These are phyloP conservation scores for Tadarida brasiliensis DNA, from an alignment of 2,797 vertebrate genomes.

Conservation along the genomic window DNA sequence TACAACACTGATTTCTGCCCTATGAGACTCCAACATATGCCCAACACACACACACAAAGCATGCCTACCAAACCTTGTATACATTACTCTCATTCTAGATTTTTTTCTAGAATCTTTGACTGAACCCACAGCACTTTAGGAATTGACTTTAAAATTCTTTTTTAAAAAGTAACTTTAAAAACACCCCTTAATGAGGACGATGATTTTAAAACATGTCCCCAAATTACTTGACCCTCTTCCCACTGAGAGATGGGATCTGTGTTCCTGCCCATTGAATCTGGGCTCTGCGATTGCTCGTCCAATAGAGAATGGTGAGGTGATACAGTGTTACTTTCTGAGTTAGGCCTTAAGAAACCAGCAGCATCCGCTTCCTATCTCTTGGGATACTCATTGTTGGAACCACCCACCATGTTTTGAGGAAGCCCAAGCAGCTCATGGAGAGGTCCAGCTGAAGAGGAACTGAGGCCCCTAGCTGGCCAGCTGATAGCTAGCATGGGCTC, in stretches of 20 bases:
- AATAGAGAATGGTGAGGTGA: background rate
- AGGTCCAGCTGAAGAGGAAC: background rate
- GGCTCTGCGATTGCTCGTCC: background rate
- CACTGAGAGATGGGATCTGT: background rate
- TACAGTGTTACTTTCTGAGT: background rate
- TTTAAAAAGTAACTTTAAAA: background rate
- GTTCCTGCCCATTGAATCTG: background rate
- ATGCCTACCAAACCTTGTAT: background rate
- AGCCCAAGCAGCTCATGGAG: background rate
- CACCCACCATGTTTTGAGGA: constrained; percentile 43
- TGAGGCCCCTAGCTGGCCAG: background rate
- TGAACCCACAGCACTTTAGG: background rate
- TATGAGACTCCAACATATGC: background rate
- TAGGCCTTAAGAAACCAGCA: background rate
- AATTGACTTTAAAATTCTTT: background rate
- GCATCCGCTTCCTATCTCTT: background rate
- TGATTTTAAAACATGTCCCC: background rate
- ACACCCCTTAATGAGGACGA: background rate
- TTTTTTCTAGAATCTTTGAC: constrained; percentile 35
- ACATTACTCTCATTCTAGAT: background rate
- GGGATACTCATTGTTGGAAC: background rate
- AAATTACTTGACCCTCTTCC: background rate
- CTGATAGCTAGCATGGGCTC: background rate
- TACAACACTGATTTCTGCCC: background rate
- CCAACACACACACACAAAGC: background rate